Base-by-base conservation (phyloP, 2,888 invertebrate genomes). In the Hedychridium roseum region DNA sequence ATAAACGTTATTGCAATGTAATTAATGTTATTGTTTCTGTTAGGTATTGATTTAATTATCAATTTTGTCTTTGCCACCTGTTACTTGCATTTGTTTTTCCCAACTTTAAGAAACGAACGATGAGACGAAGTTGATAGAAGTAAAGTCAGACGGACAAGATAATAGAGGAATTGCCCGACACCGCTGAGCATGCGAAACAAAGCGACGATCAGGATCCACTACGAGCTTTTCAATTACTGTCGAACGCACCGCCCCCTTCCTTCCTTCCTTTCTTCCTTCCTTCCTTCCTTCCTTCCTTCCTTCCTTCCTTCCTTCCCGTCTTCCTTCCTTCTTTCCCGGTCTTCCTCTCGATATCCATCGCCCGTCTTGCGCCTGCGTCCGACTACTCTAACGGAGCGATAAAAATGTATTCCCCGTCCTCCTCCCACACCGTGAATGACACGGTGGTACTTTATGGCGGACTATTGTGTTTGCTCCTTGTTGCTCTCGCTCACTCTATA, bases 171-270 rank as follows among this genome's bases (percentile, higher is more conserved):
- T 54, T 54, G 47, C 49, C 42, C 41, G 28, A 50, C 41, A 47
- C 44, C 50, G 53, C 43, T 42, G 48, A 44, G 57, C 60, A 53
- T 53, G 65, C 50, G 64, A 62, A 64, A 71, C 66, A 68, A 68
- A 64, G 67, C 64, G 65, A 62, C 64, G 57, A 70, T 68, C 67
- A 56, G 58, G 61, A 64, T 66, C 61, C 66, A 65, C 64, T 66
- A 58, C 57, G 61, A 60, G 64, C 68, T 73, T 73, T 73, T 73
- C 73, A 73, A 73, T 73, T 73, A 70, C 66, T 66, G 56, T 3
- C n/a, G n/a, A n/a, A 47, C 45, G 43, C 57, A 50, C 42, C 53
- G 44, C 55, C 53, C 35, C n/a, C n/a, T n/a, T n/a, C n/a, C 41
- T 49, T 44, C 48, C 16, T 32, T 37, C 14, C 28, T 27, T 51